Conservation (phyloP, 1,140 invertebrate genomes). For the Drosophila rufa region DNA sequence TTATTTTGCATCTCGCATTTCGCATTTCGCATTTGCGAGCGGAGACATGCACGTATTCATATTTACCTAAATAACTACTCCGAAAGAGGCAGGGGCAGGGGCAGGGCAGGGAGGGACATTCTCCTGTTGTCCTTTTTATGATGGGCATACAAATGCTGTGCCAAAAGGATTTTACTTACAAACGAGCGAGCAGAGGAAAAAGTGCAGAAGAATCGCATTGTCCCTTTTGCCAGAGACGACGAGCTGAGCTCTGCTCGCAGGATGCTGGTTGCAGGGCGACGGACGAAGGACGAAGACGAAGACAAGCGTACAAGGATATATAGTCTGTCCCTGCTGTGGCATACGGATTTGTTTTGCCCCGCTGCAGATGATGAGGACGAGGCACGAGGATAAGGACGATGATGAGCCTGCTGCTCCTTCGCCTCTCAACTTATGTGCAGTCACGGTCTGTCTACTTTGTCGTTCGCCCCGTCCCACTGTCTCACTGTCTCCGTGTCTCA, state of each 20-base stretch:
- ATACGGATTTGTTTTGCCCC: conserved; percentile 63
- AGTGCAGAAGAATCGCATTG: conserved; percentile 77
- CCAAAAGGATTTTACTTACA: conserved; percentile 77
- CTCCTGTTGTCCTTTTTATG: conserved; percentile 73
- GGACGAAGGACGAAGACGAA: conserved; percentile 20
- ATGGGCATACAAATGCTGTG: conserved; percentile 63
- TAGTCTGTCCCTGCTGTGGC: conserved; percentile 51
- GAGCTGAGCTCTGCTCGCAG: neutral
- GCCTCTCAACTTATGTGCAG: conserved; percentile 68
- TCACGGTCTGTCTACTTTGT: conserved; percentile 69
- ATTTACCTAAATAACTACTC: conserved; percentile 61
- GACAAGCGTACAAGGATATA: conserved; percentile 62
- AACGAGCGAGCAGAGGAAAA: conserved; percentile 74
- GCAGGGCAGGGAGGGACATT: neutral
- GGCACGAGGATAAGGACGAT: conserved; percentile 52
- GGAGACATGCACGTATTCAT: conserved; percentile 69
- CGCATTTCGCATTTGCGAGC: conserved; percentile 50
- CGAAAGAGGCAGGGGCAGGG: neutral
- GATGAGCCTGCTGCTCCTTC: conserved; percentile 36
- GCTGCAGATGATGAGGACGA: conserved; percentile 64
- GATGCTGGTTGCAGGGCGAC: no score
- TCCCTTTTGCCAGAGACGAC: conserved; percentile 24
- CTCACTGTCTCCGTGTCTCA: neutral
- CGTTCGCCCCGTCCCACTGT: neutral
- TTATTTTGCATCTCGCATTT: conserved; percentile 51